phyloP scores from a whole-genome alignment of 2,888 invertebrate genomes.

The Caenorhabditis doughertyi region DNA sequence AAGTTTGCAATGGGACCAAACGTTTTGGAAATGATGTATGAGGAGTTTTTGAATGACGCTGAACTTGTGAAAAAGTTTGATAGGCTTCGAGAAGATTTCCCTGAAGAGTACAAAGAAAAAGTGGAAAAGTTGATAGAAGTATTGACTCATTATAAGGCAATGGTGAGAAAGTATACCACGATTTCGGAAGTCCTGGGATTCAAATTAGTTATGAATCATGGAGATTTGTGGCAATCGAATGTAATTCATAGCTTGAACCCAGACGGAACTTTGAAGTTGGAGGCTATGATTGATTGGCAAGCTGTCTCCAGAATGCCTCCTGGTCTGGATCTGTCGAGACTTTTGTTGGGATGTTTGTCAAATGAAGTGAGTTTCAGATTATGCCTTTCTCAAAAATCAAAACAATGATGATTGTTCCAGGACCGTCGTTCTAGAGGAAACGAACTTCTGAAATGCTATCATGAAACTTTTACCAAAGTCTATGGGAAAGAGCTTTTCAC shows the following conservation, averaged over 20 bases:
- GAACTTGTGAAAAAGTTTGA: constrained; percentile 6
- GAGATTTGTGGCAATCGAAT: constrained; percentile 49
- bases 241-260: constrained; percentile 16
- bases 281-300: constrained; percentile 50
- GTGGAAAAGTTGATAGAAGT: constrained; percentile 1
- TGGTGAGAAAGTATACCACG: not conserved
- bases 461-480: constrained; percentile 9
- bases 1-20: constrained; percentile 1
- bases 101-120: not conserved
- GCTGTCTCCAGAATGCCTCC: not conserved
- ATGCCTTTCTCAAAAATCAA: not conserved
- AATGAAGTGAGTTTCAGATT: not conserved
- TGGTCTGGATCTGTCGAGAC: constrained; percentile 15
- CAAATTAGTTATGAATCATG: constrained; percentile 24
- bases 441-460: constrained; percentile 1
- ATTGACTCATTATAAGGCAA: not conserved
- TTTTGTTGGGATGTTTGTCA: constrained; percentile 28
- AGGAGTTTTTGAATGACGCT: constrained; percentile 1
- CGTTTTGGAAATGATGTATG: constrained; percentile 16
- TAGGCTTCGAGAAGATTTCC: not conserved
- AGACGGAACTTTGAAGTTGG: constrained; percentile 28
- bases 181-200: constrained; percentile 24
- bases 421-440: not conserved
- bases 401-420: not conserved
- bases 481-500: constrained; percentile 16